These are phyloP conservation scores for Diachrysia chrysitis DNA, from an alignment of 2,888 invertebrate genomes.

Conservation along the genomic window DNA sequence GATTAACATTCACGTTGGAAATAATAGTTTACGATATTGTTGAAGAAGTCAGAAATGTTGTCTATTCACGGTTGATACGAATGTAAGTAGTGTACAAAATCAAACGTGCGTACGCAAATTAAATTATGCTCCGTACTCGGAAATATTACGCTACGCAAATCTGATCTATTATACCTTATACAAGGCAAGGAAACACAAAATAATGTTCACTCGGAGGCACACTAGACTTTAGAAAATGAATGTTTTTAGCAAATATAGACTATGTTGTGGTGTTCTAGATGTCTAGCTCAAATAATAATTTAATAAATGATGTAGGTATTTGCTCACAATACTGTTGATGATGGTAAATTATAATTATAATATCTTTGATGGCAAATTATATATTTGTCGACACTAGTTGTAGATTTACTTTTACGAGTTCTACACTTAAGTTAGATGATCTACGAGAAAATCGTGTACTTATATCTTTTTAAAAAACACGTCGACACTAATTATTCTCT, in stretches of 20 bases:
- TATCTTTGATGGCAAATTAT: too few relatives aligned
- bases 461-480: background rate
- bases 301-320: too few relatives aligned
- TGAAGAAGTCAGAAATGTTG: background rate
- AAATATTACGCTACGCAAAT: conserved; percentile 1
- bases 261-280: too few relatives aligned
- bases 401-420: too few relatives aligned
- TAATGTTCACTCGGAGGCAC: background rate
- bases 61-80: background rate
- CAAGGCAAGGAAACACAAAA: background rate
- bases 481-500: background rate
- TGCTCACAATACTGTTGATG: too few relatives aligned
- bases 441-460: too few relatives aligned
- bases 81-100: background rate
- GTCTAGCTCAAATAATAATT: background rate
- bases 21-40: background rate
- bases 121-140: background rate
- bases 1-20: background rate
- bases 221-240: too few relatives aligned
- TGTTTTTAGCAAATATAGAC: background rate
- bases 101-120: background rate
- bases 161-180: background rate
- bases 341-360: too few relatives aligned
- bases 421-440: too few relatives aligned
- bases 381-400: too few relatives aligned